A percentile compares a stretch with the other conserved stretches of the same genome.
Conservation (phyloP, 2,888 invertebrate genomes). For the Cheilosia impressa region DNA sequence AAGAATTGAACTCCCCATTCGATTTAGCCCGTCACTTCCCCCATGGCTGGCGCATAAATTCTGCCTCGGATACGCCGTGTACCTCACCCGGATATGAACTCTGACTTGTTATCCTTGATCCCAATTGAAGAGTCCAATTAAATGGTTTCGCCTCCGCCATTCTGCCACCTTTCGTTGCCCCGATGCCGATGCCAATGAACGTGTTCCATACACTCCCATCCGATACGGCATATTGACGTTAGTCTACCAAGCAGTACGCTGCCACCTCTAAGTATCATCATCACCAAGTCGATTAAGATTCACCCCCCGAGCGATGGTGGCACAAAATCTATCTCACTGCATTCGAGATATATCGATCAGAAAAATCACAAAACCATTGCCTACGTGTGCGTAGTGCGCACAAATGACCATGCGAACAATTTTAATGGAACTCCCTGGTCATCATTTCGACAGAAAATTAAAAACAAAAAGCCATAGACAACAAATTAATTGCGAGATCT, state of each 20-base stretch:
- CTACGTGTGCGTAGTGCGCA: neutral
- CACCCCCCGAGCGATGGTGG: constrained; percentile 1
- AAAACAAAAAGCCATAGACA: constrained; percentile 11
- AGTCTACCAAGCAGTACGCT: constrained; percentile 47
- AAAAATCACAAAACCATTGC: neutral
- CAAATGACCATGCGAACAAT: constrained; percentile 13
- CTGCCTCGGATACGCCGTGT: constrained; percentile 4
- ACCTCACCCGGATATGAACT: constrained; percentile 29
- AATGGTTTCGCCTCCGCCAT: constrained; percentile 59
- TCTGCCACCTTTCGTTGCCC: constrained; percentile 24
- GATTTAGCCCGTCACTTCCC: constrained; percentile 48
- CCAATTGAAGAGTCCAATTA: constrained; percentile 72
- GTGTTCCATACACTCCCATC: constrained; percentile 27
- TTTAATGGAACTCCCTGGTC: constrained; percentile 50
- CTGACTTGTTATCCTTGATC: constrained; percentile 65
- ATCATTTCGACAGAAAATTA: neutral
- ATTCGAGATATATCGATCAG: constrained; percentile 42
- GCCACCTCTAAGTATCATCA: constrained; percentile 30
- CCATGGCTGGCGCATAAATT: constrained; percentile 29
- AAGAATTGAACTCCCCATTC: constrained; percentile 35
- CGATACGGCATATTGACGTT: constrained; percentile 54
- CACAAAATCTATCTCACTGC: constrained; percentile 48
- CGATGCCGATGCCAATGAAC: constrained; percentile 21
- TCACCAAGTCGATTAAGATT: constrained; percentile 63
- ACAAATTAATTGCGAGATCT: constrained; percentile 69